phyloP scores from a whole-genome alignment of 2,113 vertebrate genomes.

The Nibea coibor region DNA sequence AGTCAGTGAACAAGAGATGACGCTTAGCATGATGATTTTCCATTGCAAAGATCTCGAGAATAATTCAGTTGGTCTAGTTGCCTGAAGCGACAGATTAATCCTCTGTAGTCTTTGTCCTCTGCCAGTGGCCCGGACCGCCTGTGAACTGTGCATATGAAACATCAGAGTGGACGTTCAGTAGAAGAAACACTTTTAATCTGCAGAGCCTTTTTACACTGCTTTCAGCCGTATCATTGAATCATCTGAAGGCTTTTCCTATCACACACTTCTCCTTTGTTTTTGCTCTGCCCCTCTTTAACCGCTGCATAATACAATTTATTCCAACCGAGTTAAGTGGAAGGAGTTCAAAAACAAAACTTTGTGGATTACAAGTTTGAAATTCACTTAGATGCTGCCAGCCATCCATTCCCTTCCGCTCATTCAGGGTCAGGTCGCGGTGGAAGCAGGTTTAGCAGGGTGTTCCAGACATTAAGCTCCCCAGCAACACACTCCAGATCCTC shows the following conservation, averaged over 20 bases:
- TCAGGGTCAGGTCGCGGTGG: no score
- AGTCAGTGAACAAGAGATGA: constrained; percentile 52
- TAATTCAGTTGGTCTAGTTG: constrained; percentile 48
- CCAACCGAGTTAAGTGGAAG: constrained; percentile 32
- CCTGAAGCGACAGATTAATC: constrained; percentile 56
- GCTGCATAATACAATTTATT: constrained; percentile 55
- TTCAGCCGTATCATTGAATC: constrained; percentile 46
- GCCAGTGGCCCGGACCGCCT: constrained; percentile 10
- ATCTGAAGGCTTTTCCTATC: constrained; percentile 40
- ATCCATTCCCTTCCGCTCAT: no score
- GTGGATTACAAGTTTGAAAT: constrained; percentile 15
- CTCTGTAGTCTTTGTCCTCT: constrained; percentile 45
- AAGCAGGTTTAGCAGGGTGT: no score
- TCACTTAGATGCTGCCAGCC: constrained; percentile 5
- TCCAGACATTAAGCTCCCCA: no score
- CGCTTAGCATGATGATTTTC: constrained; percentile 40
- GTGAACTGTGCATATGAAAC: constrained; percentile 31
- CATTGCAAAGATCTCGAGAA: constrained; percentile 36
- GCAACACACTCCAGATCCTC: no score
- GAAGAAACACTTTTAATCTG: constrained; percentile 48
- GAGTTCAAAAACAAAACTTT: constrained; percentile 9
- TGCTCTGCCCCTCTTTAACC: constrained; percentile 32
- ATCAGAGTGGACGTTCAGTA: constrained; percentile 23
- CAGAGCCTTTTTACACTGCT: constrained; percentile 44
- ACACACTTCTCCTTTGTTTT: constrained; percentile 40